Evolutionary conservation across 2,797 vertebrate genomes (phyloP), one percentile per base, ranked within the genome.

Genomic region (Darevskia nairensis): DNA sequence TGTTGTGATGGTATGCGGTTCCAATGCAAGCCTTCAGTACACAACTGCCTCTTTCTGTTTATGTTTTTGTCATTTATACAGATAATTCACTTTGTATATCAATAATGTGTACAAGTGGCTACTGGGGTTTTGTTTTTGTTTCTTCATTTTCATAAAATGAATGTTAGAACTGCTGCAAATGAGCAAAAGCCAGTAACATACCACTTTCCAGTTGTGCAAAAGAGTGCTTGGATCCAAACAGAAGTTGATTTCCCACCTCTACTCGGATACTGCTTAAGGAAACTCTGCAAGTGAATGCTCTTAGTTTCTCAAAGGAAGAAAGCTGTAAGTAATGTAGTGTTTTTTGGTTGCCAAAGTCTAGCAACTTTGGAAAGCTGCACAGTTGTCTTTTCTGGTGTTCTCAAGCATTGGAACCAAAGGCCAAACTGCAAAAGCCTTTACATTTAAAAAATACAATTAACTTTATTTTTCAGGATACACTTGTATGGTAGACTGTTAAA

Each of bases 341-440:
- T 95, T 86, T 91, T 92, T 93, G 91, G 93, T 96, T 95, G 95
- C 96, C 96, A 94, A 95, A 96, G 96, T 92, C 95, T 91, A 79
- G 89, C 89, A 94, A 82, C 96, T 96, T 96, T 96, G 95, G 95
- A 94, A 93, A 95, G 94, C 95, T 96, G 91, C 96, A 94, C 93
- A 93, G 88, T 96, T 95, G 90, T 89, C 25, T 82, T 88, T 81
- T 95, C 90, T 93, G 91, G 89, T 95, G 89, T 97, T 96, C 95
- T 96, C 94, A 95, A 94, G 94, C 94, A 96, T 96, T 97, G 95
- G 96, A 97, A 97, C 96, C 96, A 97, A 97, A 97, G 96, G 96
- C 96, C 96, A 96, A 96, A 96, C 94, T 96, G 93, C 94, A 95
- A 95, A 95, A 96, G 95, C 96, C 96, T 97, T 96, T 95, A 96